These are phyloP conservation scores for Malurus splendens DNA, from an alignment of 2,797 vertebrate species.

Conservation along the genomic window DNA sequence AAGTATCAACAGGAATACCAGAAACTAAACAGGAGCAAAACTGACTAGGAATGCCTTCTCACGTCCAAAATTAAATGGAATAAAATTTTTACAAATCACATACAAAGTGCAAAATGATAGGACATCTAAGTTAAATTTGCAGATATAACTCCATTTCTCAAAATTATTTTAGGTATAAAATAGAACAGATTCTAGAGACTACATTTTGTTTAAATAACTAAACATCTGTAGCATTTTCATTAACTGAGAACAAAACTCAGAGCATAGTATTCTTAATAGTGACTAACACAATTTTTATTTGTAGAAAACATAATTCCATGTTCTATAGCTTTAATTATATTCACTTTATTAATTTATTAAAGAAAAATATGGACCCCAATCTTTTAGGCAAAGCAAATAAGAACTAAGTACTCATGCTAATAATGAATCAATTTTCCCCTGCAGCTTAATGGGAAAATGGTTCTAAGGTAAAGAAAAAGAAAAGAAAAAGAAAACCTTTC, in stretches of 20 bases:
- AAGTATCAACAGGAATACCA: not conserved
- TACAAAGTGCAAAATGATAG: not conserved
- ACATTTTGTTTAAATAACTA: not conserved
- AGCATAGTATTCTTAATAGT: not conserved
- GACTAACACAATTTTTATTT: not conserved
- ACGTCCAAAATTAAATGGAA: not conserved
- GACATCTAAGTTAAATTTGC: not conserved
- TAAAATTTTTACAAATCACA: not conserved
- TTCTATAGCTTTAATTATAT: not conserved
- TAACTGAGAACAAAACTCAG: not conserved
- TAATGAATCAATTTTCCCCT: not conserved
- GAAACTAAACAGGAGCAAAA: not conserved
- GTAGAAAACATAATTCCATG: not conserved
- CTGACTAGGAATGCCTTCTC: not conserved
- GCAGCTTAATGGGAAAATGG: not conserved
- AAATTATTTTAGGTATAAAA: not conserved
- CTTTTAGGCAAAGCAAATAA: constrained; percentile 2
- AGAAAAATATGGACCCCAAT: not conserved
- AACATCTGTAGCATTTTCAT: not conserved
- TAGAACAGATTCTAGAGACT: not conserved
- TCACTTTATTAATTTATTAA: not conserved
- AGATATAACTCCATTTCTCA: not conserved
- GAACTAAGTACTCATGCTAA: not conserved
- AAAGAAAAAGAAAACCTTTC: not conserved
- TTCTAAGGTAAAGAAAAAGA: not conserved